Conservation (phyloP, 2,797 vertebrate genomes). For the Sebastes matsubarae region DNA sequence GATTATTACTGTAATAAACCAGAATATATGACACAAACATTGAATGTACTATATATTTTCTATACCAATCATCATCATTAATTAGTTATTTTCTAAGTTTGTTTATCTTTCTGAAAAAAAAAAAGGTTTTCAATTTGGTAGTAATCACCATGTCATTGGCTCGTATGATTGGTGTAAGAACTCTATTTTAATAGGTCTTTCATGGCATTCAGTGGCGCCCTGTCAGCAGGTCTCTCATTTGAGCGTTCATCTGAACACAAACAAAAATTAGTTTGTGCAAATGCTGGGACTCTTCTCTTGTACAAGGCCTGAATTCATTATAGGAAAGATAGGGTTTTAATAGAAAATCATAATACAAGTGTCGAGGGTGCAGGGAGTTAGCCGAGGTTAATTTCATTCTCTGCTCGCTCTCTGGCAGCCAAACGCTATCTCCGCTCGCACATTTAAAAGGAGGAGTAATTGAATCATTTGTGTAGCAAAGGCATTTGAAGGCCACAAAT, state of each 20-base stretch:
- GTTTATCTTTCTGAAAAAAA: neutral
- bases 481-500: slow-evolving; percentile 67
- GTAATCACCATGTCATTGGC: slow-evolving; percentile 5
- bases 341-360: slow-evolving; percentile 76
- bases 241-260: slow-evolving; percentile 60
- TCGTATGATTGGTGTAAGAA: slow-evolving; percentile 18
- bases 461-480: slow-evolving; percentile 76
- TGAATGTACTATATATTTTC: neutral
- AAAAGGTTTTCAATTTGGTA: slow-evolving; percentile 1
- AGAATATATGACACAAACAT: neutral
- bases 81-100: neutral
- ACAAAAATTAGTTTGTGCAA: slow-evolving; percentile 53
- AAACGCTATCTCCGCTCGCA: slow-evolving; percentile 69
- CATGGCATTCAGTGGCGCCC: slow-evolving; percentile 1
- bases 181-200: slow-evolving; percentile 13
- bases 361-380: slow-evolving; percentile 59
- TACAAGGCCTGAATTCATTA: slow-evolving; percentile 61
- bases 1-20: neutral
- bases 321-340: slow-evolving; percentile 66
- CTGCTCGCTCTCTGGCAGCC: slow-evolving; percentile 57
- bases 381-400: slow-evolving; percentile 76
- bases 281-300: slow-evolving; percentile 11
- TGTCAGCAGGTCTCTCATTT: slow-evolving; percentile 28
- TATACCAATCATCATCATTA: neutral
- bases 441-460: slow-evolving; percentile 76